Evolutionary conservation across 2,888 invertebrate genomes (phyloP), one percentile per base, ranked within the genome.

Genomic region (Acanthopleura granulata): DNA sequence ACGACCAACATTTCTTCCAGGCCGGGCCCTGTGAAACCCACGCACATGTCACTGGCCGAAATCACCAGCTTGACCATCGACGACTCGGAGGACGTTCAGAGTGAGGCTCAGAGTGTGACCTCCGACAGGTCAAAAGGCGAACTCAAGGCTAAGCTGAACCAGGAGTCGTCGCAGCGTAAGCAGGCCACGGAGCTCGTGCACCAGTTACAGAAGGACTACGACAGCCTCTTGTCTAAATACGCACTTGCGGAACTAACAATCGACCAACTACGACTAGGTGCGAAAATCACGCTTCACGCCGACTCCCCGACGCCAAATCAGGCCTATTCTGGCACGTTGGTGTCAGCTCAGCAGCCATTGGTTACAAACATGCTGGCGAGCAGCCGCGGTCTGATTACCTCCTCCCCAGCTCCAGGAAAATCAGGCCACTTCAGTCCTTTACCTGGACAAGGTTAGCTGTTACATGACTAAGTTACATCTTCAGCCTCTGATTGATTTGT

Each of bases 161-260:
- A 86, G 74, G 87, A 87, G 75, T 84, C 83, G 12, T 80, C 80
- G 50, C 84, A 84, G 76, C 76, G 87, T n/a, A 85, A 86, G 72
- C 86, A 87, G 74, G 86, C 87, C 0, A 86, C 86, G 18, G 86
- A 87, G 57, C 80, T 88, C 22, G 85, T 89, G 9, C 83, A 86
- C 57, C 88, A 89, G 76, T 81, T 89, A 25, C 88, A 88, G 77
- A 80, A 83, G 71, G 89, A 90, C 71, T 89, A 90, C 79, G 89
- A 90, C 78, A 85, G 83, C 66, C 80, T 91, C 22, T 81, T 90
- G 76, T 88, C 87, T 40, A 91, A 90, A 78, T 89, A 90, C 77
- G 91, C 91, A 3, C 77, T 86, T 57, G 91, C 91, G 0, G 91
- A 91, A 76, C 84, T 89, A n/a, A 90, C 89, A 22, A 91, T 91